phyloP scores from a whole-genome alignment of 2,888 invertebrate species.

The Hartigia nigra region DNA sequence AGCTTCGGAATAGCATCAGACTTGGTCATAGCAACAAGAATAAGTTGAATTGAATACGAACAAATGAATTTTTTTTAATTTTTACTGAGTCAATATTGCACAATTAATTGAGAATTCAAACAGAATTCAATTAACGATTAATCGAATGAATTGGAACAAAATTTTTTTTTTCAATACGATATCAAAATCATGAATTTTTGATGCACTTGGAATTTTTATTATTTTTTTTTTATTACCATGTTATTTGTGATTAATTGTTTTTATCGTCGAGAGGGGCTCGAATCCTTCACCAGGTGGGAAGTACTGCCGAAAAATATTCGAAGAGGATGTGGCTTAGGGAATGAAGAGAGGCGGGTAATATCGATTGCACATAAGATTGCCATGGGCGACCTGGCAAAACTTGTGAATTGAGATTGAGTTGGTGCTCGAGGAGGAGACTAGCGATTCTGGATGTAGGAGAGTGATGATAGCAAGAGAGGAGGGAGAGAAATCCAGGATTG shows the following conservation, averaged over 20 bases:
- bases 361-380: constrained; percentile 39
- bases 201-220: too few relatives aligned
- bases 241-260: background rate
- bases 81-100: background rate
- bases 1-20: constrained; percentile 12
- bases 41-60: background rate
- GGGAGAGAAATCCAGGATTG: background rate
- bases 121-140: background rate
- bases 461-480: background rate
- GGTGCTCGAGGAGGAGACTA: constrained; percentile 10
- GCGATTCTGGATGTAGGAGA: constrained; percentile 8
- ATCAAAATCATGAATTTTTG: background rate
- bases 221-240: background rate
- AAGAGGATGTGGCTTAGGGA: constrained; percentile 18
- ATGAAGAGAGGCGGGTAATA: constrained; percentile 24
- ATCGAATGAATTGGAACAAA: background rate
- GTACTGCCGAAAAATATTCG: background rate
- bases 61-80: background rate
- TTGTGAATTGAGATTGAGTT: constrained; percentile 38
- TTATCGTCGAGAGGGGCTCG: background rate
- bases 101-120: background rate
- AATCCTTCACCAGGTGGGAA: constrained; percentile 1
- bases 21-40: background rate
- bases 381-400: constrained; percentile 23
- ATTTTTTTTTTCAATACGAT: background rate